These are phyloP conservation scores for Numenius arquata DNA, from an alignment of 2,113 vertebrate genomes.

Conservation along the genomic window DNA sequence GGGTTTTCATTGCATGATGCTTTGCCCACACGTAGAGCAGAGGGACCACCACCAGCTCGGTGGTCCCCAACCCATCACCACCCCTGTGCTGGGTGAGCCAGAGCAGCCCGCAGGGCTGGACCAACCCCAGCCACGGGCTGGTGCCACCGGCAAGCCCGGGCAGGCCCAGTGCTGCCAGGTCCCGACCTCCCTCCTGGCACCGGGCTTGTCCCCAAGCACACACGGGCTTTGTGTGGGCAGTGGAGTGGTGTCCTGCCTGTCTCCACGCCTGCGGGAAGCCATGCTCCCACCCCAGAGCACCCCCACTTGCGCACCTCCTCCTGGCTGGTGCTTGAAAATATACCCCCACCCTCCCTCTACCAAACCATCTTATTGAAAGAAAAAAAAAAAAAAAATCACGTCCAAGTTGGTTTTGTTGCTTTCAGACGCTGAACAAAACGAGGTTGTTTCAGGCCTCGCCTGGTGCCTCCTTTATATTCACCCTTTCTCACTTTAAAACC, in stretches of 20 bases:
- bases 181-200: not conserved
- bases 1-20: accelerated
- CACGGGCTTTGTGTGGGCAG: not conserved
- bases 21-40: accelerated
- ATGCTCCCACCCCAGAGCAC: not conserved
- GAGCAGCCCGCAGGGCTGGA: not conserved
- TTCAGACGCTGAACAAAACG: constrained; percentile 46
- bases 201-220: not conserved
- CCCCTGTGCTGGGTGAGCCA: not conserved
- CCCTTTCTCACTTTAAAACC: constrained; percentile 2
- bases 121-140: not conserved
- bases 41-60: accelerated
- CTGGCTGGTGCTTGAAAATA: not conserved
- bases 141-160: constrained; percentile 57
- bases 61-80: not conserved
- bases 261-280: accelerated
- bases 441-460: constrained; percentile 19
- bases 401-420: constrained; percentile 22
- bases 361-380: not conserved
- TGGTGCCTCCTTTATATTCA: constrained; percentile 41
- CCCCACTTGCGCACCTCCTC: not conserved
- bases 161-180: constrained; percentile 47
- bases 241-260: not conserved
- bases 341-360: not conserved
- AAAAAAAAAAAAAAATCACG: not conserved